Conservation (phyloP, 2,113 vertebrate genomes). For the Zosterops lateralis region DNA sequence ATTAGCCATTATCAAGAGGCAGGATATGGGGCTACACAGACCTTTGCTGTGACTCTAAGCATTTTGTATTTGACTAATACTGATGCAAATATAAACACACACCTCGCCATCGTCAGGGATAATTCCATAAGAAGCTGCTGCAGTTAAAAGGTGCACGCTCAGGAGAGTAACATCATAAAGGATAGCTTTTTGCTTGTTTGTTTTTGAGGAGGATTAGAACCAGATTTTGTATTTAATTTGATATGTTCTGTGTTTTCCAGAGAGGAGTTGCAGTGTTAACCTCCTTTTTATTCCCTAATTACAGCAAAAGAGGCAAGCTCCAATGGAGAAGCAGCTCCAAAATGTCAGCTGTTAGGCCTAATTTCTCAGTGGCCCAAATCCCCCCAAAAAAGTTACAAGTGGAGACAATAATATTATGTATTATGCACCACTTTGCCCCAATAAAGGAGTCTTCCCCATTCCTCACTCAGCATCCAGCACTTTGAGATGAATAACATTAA, state of each 20-base stretch:
- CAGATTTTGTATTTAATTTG: neutral
- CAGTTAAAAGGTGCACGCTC: neutral
- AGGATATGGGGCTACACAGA: conserved; percentile 41
- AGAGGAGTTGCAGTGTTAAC: neutral
- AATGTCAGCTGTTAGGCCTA: neutral
- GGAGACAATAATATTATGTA: neutral
- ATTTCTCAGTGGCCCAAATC: neutral
- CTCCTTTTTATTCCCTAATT: neutral
- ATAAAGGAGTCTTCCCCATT: neutral
- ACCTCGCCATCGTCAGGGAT: fast-evolving
- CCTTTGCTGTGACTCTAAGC: neutral
- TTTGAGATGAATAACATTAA: fast-evolving
- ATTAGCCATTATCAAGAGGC: conserved; percentile 37
- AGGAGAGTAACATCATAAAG: neutral
- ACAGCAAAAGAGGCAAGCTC: neutral
- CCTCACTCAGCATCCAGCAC: neutral
- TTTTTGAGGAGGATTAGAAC: neutral
- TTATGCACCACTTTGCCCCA: neutral
- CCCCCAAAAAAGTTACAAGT: neutral
- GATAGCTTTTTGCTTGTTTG: neutral
- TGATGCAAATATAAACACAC: neutral
- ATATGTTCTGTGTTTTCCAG: neutral
- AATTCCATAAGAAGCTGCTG: neutral
- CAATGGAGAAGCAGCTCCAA: neutral
- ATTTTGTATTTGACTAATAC: neutral